A percentile compares a stretch with the other conserved stretches of the same genome.
These are phyloP conservation scores for Brachirus orientalis DNA, from an alignment of 2,113 vertebrate species.

Conservation along the genomic window DNA sequence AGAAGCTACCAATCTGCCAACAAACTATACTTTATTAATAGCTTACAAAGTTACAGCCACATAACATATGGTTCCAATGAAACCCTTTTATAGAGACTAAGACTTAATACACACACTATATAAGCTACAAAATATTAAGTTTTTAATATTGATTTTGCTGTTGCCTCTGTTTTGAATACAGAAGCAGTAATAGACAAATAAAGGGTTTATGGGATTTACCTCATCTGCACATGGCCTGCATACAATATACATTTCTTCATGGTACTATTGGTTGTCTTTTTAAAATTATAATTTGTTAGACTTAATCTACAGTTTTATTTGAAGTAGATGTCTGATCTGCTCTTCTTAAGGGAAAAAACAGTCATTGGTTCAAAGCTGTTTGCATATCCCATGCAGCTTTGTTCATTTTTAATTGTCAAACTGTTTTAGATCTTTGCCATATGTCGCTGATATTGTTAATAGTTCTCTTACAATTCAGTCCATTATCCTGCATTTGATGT, in stretches of 20 bases:
- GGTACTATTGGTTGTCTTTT: not conserved
- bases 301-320: conserved; percentile 4
- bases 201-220: not conserved
- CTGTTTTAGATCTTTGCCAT: not conserved
- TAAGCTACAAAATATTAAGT: conserved; percentile 1
- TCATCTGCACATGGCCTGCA: too few relatives aligned
- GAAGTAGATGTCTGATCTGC: not conserved
- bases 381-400: conserved; percentile 12
- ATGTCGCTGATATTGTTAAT: conserved; percentile 14
- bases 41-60: conserved; percentile 3
- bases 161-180: not conserved
- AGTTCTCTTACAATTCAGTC: conserved; percentile 24
- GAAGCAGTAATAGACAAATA: not conserved
- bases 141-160: conserved; percentile 1
- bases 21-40: conserved; percentile 1
- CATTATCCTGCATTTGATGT: conserved; percentile 31
- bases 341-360: not conserved
- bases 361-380: not conserved
- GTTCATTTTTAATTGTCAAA: conserved; percentile 5
- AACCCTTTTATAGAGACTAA: conserved; percentile 8
- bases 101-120: not conserved
- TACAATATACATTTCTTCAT: not conserved
- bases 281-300: not conserved
- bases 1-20: not conserved
- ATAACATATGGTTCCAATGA: conserved; percentile 16